Evolutionary conservation across 2,113 vertebrate species (phyloP), one percentile per base, ranked within the genome.

Genomic region (Lamprologus callipterus): DNA sequence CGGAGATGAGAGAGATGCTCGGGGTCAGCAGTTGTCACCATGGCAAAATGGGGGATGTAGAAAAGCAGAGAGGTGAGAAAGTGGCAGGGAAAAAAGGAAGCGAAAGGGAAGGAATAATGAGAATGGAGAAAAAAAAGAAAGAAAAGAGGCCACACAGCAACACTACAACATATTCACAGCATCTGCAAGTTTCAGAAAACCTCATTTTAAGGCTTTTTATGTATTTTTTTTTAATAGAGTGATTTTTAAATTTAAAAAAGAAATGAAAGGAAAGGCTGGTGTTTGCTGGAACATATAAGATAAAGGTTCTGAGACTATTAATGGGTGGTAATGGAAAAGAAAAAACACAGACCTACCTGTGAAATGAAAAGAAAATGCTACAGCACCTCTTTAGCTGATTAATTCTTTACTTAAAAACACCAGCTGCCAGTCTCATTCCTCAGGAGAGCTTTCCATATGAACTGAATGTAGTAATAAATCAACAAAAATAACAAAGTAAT

Each of bases 21-120:
- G 17, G 80, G 93, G 89, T 94, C 87, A 75, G 91, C 85, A 73
- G 54, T 86, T 78, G 85, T 91, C 90, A 90, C 85, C 53, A 45
- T 55, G 90, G 73, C 42, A 55, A 92, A 86, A 90, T 47, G 58
- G 28, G 91, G 81, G 68, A 68, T 35, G 54, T 1, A 40, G 85
- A 17, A 57, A 84, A 85, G 63, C 80, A 55, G 78, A 68, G 70
- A 11, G 78, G 26, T 21, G 49, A 51, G 65, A 65, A 23, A 86
- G 42, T 31, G 5, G 65, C 2, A 54, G 63, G 53, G 55, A 6
- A n/a, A 84, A n/a, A 28, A 13, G 8, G 33, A 21, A 31, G 19
- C 14, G 10, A 83, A 28, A 16, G 53, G 12, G n/a, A 47, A 9
- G 5, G 4, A 37, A 78, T 23, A 78, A 90, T n/a, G 7, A 85